Base-by-base conservation (phyloP, 2,113 vertebrate genomes). In the Formicarius rufipectus region DNA sequence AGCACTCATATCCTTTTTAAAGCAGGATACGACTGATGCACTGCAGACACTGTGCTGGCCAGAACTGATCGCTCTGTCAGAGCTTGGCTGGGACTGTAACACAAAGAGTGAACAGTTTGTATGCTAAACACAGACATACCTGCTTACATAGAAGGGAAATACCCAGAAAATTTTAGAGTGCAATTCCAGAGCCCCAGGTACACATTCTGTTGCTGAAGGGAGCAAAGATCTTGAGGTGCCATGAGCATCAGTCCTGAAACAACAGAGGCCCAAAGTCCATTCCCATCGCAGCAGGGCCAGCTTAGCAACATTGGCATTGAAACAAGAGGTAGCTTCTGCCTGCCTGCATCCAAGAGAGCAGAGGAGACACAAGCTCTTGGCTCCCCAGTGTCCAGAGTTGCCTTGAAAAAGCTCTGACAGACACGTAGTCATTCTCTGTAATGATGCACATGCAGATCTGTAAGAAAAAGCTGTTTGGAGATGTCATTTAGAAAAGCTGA, bases 391-490 rank as follows among this genome's bases (percentile, higher is more conserved):
- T 45, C 53, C 39, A n/a, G 20, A 56, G 77, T 44, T 73, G 59
- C 82, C 35, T 50, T 8, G 7, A 23, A 35, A 86, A 67, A 1
- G 2, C 80, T 30, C 59, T 18, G 50, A 39, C 30, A 69, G 44
- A 52, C 27, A 62, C 0, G 0, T 3, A 39, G 39, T 17, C 31
- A 4, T 77, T 40, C 35, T n/a, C 44, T 1, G 2, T 33, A 73
- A 42, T 2, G 23, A 37, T 0, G 4, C 13, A 44, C 19, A 15
- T 10, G 47, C 42, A 71, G 22, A 40, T 30, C 68, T 44, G 14
- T 6, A 49, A 59, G n/a, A 72, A 84, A 8, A 44, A 74, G 66
- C 33, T 47, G 23, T 79, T 62, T 47, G 42, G 37, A 93, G n/a
- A 44, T 21, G 42, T 19, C 28, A 55, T 37, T 80, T 0, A 6